Evolutionary conservation across 1,140 invertebrate genomes (phyloP).

Genomic region (Cataglyphis hispanica): DNA sequence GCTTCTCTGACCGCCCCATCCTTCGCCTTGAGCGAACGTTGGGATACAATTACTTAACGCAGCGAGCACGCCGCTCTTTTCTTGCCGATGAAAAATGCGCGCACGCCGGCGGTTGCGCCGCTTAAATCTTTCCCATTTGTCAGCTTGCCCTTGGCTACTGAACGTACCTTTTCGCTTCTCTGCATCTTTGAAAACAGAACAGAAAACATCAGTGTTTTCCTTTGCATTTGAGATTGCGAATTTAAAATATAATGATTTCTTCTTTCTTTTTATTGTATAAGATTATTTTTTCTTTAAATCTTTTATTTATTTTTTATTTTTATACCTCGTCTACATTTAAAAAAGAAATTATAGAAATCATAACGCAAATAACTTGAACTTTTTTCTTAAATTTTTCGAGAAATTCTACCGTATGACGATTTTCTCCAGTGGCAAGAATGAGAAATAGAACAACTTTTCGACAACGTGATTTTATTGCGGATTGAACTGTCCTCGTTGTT

Average conservation of each 20-base stretch:
- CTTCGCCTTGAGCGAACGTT: slow-evolving; percentile 29
- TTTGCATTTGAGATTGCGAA: background rate
- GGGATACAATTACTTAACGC: slow-evolving; percentile 82
- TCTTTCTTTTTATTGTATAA: background rate
- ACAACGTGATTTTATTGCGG: slow-evolving; percentile 63
- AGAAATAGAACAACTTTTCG: slow-evolving; percentile 27
- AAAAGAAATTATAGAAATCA: background rate
- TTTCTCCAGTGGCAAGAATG: slow-evolving; percentile 14
- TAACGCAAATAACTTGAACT: background rate
- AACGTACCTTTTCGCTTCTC: slow-evolving; percentile 47
- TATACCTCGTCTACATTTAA: background rate
- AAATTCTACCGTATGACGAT: slow-evolving; percentile 2
- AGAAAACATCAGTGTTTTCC: slow-evolving; percentile 40
- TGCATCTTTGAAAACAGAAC: slow-evolving; percentile 55
- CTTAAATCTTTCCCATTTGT: slow-evolving; percentile 80
- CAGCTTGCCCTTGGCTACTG: slow-evolving; percentile 67
- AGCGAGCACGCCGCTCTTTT: slow-evolving; percentile 66
- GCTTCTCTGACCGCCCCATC: slow-evolving; percentile 6
- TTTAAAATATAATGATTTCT: background rate
- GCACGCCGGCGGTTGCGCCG: slow-evolving; percentile 73
- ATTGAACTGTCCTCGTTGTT: background rate
- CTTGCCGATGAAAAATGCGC: slow-evolving; percentile 78
- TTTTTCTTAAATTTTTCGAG: background rate
- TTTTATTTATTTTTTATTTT: background rate
- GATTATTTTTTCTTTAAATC: background rate